phyloP scores from a whole-genome alignment of 2,113 vertebrate genomes.

The Saccopteryx leptura region DNA sequence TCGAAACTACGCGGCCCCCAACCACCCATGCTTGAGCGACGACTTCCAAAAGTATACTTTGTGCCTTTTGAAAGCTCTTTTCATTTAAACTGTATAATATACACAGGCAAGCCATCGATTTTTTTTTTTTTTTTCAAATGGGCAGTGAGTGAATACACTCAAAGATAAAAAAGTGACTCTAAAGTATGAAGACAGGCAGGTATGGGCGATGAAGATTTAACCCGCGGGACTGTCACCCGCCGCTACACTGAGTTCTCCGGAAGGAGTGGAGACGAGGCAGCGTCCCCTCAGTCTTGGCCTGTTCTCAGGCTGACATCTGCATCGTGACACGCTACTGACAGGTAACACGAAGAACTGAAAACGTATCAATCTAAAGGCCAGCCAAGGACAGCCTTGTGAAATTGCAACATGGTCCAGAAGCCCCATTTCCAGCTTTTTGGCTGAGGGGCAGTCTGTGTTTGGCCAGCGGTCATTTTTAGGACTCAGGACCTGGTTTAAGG shows the following conservation, averaged over 20 bases:
- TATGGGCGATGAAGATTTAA: constrained; percentile 41
- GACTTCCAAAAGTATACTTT: not conserved
- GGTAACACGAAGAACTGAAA: not conserved
- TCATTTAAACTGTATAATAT: not conserved
- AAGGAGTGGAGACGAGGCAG: not conserved
- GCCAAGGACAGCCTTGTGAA: not conserved
- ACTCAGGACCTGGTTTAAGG: not conserved
- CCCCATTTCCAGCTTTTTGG: not conserved
- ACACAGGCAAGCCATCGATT: not conserved
- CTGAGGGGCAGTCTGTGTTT: not conserved
- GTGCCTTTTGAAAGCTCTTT: constrained; percentile 3
- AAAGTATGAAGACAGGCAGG: constrained; percentile 18
- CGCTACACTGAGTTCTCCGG: not conserved
- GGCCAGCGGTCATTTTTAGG: not conserved
- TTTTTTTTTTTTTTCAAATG: not conserved
- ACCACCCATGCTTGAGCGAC: not conserved
- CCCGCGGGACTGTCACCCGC: constrained; percentile 36
- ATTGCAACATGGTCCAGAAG: not conserved
- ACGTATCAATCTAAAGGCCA: not conserved
- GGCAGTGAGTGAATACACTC: not conserved
- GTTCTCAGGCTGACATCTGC: constrained; percentile 48
- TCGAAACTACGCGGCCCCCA: not conserved
- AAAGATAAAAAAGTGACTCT: not conserved
- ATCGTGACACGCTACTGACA: constrained; percentile 72
- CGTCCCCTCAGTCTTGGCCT: not conserved